A percentile compares a stretch with the other conserved stretches of the same genome.
phyloP scores from a whole-genome alignment of 2,113 vertebrate genomes.

The Callipepla squamata region DNA sequence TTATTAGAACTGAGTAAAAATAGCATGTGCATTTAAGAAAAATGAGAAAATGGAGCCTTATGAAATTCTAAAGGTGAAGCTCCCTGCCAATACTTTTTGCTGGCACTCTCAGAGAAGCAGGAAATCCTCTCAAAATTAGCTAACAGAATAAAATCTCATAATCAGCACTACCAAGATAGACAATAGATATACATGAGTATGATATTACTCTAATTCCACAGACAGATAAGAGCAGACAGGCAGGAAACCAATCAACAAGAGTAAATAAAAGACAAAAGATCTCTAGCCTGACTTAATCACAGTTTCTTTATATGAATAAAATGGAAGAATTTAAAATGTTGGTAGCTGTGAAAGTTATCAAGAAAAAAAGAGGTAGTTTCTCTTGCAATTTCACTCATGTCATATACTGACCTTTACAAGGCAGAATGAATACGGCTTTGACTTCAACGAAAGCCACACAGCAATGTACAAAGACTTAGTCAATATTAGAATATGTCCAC shows the following conservation, averaged over 20 bases:
- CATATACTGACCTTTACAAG: accelerated
- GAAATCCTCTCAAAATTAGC: background rate
- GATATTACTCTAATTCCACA: background rate
- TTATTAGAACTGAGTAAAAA: background rate
- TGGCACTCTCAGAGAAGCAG: background rate
- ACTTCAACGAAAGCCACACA: background rate
- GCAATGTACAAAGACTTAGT: background rate
- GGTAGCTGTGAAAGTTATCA: background rate
- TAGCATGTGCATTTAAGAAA: background rate
- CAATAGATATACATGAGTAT: background rate
- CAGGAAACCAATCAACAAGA: background rate
- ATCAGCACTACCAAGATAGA: background rate
- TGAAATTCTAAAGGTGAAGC: background rate
- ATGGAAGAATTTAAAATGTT: background rate
- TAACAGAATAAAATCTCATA: background rate
- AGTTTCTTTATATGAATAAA: background rate
- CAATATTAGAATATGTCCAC: background rate
- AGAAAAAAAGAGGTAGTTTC: background rate
- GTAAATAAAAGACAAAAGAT: background rate
- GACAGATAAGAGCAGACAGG: background rate
- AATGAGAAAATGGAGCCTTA: background rate
- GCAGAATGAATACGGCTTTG: background rate
- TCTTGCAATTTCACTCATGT: background rate
- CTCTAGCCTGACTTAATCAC: background rate
- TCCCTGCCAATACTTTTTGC: background rate